Evolutionary conservation across 2,113 vertebrate genomes (phyloP).

Genomic region (Loxodonta africana): DNA sequence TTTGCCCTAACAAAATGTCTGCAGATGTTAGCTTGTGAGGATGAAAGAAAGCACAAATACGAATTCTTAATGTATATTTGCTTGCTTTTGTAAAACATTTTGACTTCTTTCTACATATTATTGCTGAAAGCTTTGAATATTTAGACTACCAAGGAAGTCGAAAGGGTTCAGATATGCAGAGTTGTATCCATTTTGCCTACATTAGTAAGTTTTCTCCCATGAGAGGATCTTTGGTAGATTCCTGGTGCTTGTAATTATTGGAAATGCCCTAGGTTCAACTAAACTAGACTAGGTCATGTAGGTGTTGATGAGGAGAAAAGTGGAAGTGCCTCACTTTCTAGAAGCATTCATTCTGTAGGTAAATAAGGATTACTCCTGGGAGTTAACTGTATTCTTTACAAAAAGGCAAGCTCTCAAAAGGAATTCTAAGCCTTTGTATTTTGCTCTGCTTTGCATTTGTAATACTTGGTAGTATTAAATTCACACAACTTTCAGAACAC

Average conservation of each 20-base stretch:
- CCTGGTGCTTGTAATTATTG: slow-evolving; percentile 51
- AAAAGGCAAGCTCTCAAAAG: slow-evolving; percentile 60
- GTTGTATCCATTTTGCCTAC: not conserved
- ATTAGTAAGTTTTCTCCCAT: slow-evolving; percentile 29
- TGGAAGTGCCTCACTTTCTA: not conserved
- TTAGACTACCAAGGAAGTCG: slow-evolving; percentile 51
- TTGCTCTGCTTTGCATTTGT: slow-evolving; percentile 68
- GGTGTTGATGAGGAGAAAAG: slow-evolving; percentile 42
- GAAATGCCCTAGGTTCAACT: slow-evolving; percentile 49
- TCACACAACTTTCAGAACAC: slow-evolving; percentile 71
- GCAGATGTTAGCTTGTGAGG: not conserved
- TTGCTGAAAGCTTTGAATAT: slow-evolving; percentile 37
- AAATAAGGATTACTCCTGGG: slow-evolving; percentile 51
- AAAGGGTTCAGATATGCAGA: not conserved
- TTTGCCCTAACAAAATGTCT: slow-evolving; percentile 42
- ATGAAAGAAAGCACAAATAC: not conserved
- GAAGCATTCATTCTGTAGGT: slow-evolving; percentile 32
- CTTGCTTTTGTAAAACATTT: slow-evolving; percentile 31
- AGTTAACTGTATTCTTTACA: slow-evolving; percentile 64
- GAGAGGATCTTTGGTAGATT: slow-evolving; percentile 23
- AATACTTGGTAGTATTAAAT: slow-evolving; percentile 63
- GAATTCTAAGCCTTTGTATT: slow-evolving; percentile 61
- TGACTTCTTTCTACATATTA: not conserved
- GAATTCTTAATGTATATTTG: not conserved
- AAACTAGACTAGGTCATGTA: slow-evolving; percentile 20